Conservation (phyloP, 2,888 invertebrate genomes). For the Dastarcus helophoroides region DNA sequence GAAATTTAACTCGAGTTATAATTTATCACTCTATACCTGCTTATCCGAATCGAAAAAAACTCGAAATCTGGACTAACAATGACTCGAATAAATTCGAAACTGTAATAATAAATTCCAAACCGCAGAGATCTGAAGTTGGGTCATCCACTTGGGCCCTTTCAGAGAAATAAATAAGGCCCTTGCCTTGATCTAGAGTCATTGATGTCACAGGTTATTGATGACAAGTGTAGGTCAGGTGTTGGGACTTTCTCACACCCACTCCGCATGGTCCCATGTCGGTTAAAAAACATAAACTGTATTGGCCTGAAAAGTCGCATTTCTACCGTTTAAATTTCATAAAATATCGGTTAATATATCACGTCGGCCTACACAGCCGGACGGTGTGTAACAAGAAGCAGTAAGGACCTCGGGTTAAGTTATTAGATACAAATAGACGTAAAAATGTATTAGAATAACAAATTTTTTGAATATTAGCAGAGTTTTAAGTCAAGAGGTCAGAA, state of each 20-base stretch:
- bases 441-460: no score
- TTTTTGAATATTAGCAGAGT: no score
- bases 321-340: no score
- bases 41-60: slow-evolving; percentile 6
- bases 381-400: no score
- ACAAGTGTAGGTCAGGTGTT: slow-evolving; percentile 33
- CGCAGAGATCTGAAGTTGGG: slow-evolving; percentile 12
- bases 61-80: slow-evolving; percentile 21
- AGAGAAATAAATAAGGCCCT: slow-evolving; percentile 13
- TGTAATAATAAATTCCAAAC: slow-evolving; percentile 24
- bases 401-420: no score
- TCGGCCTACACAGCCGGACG: no score
- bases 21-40: slow-evolving; percentile 3
- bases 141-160: slow-evolving; percentile 8
- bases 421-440: no score
- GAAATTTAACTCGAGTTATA: no score
- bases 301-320: no score
- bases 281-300: no score
- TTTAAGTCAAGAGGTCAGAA: no score
- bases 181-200: slow-evolving; percentile 25
- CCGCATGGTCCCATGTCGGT: slow-evolving; percentile 19
- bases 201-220: slow-evolving; percentile 36
- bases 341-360: no score
- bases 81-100: slow-evolving; percentile 21
- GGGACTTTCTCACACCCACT: slow-evolving; percentile 32